Evolutionary conservation across 2,113 vertebrate genomes (phyloP).

Genomic region (Leucoraja erinaceus): DNA sequence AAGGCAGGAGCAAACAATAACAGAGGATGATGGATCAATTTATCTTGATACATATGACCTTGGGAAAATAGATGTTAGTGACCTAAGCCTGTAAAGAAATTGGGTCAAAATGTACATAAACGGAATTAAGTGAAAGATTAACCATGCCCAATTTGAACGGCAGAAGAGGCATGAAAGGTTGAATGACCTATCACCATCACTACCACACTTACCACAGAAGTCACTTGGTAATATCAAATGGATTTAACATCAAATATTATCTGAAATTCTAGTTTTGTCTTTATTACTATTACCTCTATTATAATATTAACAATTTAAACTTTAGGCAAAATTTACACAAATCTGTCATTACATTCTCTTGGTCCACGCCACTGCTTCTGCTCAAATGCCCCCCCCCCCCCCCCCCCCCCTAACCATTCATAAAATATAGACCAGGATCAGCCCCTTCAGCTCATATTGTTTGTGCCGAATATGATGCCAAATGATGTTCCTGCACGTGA

Average conservation of each 20-base stretch:
- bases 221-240: neutral
- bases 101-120: neutral
- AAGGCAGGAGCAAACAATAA: neutral
- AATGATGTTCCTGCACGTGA: no score
- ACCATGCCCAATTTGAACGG: neutral
- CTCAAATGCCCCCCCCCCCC: neutral
- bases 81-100: neutral
- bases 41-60: neutral
- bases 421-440: no score
- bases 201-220: neutral
- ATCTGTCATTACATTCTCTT: no score
- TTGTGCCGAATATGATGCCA: no score
- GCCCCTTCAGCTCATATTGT: no score
- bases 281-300: neutral
- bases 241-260: neutral
- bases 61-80: neutral
- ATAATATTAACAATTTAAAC: neutral
- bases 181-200: neutral
- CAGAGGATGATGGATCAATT: neutral
- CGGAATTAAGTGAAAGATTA: neutral
- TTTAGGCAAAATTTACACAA: neutral
- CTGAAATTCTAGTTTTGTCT: neutral
- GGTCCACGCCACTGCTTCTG: neutral
- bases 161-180: neutral
- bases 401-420: no score